Base-by-base conservation (phyloP, 2,888 invertebrate genomes). In the Eretmocerus hayati region DNA sequence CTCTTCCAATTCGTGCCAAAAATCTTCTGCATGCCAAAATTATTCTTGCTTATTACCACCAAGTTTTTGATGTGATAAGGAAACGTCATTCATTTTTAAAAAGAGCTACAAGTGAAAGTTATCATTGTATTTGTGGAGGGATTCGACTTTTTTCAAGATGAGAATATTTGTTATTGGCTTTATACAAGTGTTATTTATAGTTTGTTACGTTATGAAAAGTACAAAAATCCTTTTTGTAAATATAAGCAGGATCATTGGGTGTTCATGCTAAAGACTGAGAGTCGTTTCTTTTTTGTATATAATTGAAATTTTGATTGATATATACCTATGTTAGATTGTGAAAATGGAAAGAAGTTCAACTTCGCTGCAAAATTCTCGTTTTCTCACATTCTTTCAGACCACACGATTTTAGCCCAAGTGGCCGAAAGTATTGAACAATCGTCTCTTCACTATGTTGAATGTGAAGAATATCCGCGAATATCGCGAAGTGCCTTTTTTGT, bases 401-500 rank as follows among this genome's bases (percentile, higher is more conserved):
- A 21, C 36, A 22, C 36, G 3, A 11, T 33, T 35, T 40, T 40
- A 33, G n/a, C 13, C 49, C 21, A 38, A 18, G 31, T 21, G 46
- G 45, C 42, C 23, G 50, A 48, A 50, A 50, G 42, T 42, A 50
- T 48, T 36, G 45, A 48, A 53, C 45, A 48, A 50, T 50, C 53
- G 46, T 47, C 35, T 23, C 43, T 48, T 39, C 41, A 35, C 37
- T 48, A n/a, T 35, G 26, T 48, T 48, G 21, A 47, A 46, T 44
- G 39, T 37, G 39, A 42, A 13, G 44, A 18, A 44, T 48, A 52
- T 50, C 46, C 46, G 54, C 53, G 48, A 58, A 49, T 48, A 51
- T 50, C 54, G 55, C 56, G 58, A 56, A 56, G 58, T 58, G 56
- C 55, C 55, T 58, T 56, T 57, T 56, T 57, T 55, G 42, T 50